Percentiles rank a stretch among this genome's conserved stretches.
Evolutionary conservation across 2,113 vertebrate genomes (phyloP).

Genomic region (Microcebus murinus): DNA sequence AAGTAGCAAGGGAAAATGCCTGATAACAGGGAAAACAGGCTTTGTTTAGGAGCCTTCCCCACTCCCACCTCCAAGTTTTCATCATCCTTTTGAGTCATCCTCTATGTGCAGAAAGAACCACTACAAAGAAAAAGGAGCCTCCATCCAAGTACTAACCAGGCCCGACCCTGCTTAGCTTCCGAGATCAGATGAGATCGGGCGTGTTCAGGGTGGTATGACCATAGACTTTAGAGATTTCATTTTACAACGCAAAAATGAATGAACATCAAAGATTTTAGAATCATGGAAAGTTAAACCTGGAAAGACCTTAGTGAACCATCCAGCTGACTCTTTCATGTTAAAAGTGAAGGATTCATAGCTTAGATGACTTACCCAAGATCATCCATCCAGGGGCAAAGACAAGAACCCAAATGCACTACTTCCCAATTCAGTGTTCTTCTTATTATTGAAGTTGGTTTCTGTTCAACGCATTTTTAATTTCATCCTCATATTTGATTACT

Average conservation of each 20-base stretch:
- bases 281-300: neutral
- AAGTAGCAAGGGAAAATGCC: conserved; percentile 14
- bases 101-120: neutral
- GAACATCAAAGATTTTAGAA: neutral
- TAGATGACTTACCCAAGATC: neutral
- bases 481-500: neutral
- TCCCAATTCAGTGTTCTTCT: neutral
- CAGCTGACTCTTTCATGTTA: neutral
- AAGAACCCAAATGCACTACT: neutral
- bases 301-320: neutral
- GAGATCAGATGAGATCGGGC: too few species aligned
- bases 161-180: too few species aligned
- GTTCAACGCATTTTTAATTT: neutral
- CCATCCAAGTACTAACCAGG: too few species aligned
- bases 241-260: neutral
- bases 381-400: neutral
- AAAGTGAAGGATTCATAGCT: neutral
- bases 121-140: conserved; percentile 9
- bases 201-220: too few species aligned
- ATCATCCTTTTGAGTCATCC: neutral
- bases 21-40: conserved; percentile 23
- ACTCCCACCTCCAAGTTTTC: neutral
- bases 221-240: neutral
- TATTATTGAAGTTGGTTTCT: neutral
- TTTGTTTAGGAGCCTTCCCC: neutral